Base-by-base conservation (phyloP, 1,140 invertebrate species). In the Dolichoris vasculosae region DNA sequence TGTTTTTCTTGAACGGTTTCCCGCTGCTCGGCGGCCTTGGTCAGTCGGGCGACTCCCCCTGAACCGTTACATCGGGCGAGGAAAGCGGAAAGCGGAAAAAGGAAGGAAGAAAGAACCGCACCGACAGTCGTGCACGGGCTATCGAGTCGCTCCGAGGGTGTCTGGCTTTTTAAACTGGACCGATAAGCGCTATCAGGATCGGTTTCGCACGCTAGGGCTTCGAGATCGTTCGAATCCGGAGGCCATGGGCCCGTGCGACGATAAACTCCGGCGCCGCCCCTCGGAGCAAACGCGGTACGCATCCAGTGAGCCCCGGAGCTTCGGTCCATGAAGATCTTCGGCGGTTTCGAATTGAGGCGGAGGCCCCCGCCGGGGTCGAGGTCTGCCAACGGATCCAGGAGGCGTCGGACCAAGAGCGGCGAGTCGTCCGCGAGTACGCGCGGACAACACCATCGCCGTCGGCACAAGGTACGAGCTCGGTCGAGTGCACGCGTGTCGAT, bases 1-100 rank as follows among this genome's bases (percentile, higher is more conserved):
- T 20, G 35, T 59, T 76, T 77, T 64, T 7, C 75, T 84, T 84
- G 63, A 48, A 79, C 83, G 83, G 83, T 84, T 84, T 84, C 83
- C 59, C 83, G 46, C 83, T 59, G 76, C 76, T n/a, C n/a, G n/a
- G 46, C 83, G 83, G 83, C 83, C 83, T 84, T 84, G 77, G 55
- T 23, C 11, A 64, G 20, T 43, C 40, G 71, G 30, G 17, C 35
- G 71, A 26, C 71, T 26, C 17, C 0, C 71, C 71, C 8, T 51
- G 48, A 7, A 51, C 15, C 48, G 48, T 51, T 51, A 51, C 15
- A 51, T 17, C 1, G 8, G 48, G 2, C 48, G 48, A 51, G 15
- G 48, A 7, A 51, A 51, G 48, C 20, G 48, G 71, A 38, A 43
- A 73, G 71, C 40, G 71, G 23, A 71, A 40, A 71, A 17, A 71